Evolutionary conservation across 2,797 vertebrate genomes (phyloP).

Genomic region (Tachyglossus aculeatus): DNA sequence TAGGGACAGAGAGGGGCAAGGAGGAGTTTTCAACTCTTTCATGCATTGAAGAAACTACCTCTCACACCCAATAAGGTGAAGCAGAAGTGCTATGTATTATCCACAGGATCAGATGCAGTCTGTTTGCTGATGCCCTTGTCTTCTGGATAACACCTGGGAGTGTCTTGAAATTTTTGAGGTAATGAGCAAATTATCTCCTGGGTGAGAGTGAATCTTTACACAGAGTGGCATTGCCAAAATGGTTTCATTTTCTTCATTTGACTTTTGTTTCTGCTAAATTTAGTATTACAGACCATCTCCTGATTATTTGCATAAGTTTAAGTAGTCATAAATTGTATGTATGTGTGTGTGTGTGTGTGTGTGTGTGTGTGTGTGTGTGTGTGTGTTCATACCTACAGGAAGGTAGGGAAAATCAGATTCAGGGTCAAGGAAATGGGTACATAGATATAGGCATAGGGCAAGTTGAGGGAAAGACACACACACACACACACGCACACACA

Average conservation of each 20-base stretch:
- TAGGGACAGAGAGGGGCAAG: constrained; percentile 23
- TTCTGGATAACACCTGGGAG: constrained; percentile 12
- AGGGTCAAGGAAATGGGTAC: no score
- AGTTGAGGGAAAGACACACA: no score
- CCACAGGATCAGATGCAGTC: constrained; percentile 24
- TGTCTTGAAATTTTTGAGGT: constrained; percentile 4
- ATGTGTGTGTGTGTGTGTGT: background rate
- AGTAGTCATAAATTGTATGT: background rate
- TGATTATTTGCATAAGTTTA: background rate
- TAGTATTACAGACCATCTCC: background rate
- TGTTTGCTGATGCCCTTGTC: constrained; percentile 10
- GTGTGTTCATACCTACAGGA: no score
- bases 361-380: background rate
- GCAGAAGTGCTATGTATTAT: constrained; percentile 39
- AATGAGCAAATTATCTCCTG: constrained; percentile 19
- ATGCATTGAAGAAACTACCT: constrained; percentile 26
- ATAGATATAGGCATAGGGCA: no score
- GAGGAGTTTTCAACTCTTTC: no score
- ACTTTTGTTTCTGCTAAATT: background rate
- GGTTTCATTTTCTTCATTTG: constrained; percentile 29
- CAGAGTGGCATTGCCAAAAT: constrained; percentile 7
- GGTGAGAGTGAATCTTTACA: constrained; percentile 21
- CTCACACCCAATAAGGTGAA: constrained; percentile 15
- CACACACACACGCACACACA: no score
- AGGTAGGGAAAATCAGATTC: no score